Conservation (phyloP, 2,797 vertebrate genomes). For the Ispidina lecontei region DNA sequence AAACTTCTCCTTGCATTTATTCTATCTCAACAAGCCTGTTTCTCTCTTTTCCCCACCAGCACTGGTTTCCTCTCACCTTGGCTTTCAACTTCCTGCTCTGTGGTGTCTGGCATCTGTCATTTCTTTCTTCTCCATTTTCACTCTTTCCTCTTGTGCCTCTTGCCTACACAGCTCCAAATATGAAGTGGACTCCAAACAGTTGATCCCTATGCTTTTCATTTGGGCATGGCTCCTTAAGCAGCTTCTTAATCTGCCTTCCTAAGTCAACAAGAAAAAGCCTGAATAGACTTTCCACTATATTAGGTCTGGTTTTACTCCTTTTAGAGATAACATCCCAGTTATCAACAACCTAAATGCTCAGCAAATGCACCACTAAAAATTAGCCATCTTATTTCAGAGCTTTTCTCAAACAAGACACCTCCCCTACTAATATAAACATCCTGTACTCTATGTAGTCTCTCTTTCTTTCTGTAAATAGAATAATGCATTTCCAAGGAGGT, state of each 20-base stretch:
- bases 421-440: not conserved
- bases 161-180: not conserved
- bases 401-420: not conserved
- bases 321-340: not conserved
- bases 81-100: not conserved
- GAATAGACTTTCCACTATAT: not conserved
- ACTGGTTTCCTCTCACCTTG: not conserved
- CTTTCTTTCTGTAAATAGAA: not conserved
- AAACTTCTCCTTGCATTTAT: not conserved
- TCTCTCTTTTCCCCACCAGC: not conserved
- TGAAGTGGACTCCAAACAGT: not conserved
- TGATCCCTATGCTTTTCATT: not conserved
- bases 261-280: not conserved
- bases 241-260: not conserved
- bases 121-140: not conserved
- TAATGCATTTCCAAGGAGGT: not conserved
- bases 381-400: not conserved
- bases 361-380: not conserved
- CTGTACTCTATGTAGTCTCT: not conserved
- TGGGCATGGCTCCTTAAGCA: not conserved
- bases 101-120: not conserved
- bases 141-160: not conserved
- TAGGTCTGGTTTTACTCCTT: not conserved
- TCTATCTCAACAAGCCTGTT: not conserved
- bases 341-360: not conserved